phyloP scores from a whole-genome alignment of 2,113 vertebrate genomes.

The Lanius collurio region DNA sequence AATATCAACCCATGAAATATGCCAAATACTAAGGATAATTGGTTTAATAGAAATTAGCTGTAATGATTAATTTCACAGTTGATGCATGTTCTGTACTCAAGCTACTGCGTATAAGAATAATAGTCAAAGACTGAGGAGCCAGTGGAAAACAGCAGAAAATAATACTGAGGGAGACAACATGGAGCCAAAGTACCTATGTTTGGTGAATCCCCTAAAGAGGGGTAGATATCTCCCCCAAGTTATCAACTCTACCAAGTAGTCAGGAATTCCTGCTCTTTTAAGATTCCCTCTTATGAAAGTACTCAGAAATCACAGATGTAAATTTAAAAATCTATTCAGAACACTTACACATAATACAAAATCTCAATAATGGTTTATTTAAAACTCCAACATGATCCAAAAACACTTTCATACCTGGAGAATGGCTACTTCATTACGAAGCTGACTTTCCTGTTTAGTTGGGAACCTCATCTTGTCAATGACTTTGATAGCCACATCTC shows the following conservation, averaged over 20 bases:
- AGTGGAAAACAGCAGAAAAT: neutral
- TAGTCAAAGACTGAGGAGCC: neutral
- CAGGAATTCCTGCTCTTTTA: neutral
- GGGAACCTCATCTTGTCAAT: conserved; percentile 99
- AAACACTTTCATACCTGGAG: conserved; percentile 85
- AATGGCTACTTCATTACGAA: conserved; percentile 98
- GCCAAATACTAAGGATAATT: neutral
- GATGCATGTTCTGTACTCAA: neutral
- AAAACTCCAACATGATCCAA: neutral
- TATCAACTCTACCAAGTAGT: neutral
- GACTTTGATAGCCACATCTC: conserved; percentile 98
- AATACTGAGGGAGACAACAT: neutral
- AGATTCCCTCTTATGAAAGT: neutral
- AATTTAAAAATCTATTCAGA: neutral
- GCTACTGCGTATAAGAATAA: neutral
- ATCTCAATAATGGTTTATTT: neutral
- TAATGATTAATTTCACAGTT: neutral
- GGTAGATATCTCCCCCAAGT: neutral
- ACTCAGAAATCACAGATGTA: neutral
- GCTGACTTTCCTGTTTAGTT: conserved; percentile 97
- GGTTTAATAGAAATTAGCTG: neutral
- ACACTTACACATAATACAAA: neutral
- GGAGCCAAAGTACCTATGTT: neutral
- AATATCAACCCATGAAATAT: neutral
- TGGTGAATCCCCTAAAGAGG: no score